phyloP scores from a whole-genome alignment of 2,113 vertebrate species.

The Nycticryphes semicollaris region DNA sequence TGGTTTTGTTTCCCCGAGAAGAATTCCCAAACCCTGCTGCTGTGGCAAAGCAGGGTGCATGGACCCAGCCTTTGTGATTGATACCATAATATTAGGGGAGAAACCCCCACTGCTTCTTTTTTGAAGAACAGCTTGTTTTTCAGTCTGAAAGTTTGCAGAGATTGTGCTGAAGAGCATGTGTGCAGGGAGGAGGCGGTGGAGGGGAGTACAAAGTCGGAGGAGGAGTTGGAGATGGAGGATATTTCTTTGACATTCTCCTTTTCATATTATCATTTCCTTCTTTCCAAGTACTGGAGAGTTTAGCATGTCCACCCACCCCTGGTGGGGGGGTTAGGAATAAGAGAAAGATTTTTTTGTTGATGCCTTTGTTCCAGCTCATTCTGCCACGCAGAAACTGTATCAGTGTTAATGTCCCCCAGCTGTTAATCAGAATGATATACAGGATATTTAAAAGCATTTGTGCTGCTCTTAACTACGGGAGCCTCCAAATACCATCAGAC shows the following conservation, averaged over 20 bases:
- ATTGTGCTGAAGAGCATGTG: background rate
- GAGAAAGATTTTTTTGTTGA: background rate
- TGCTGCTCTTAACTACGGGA: background rate
- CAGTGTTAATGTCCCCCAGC: background rate
- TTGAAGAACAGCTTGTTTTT: background rate
- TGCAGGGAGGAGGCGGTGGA: background rate
- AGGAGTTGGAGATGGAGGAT: conserved; percentile 6
- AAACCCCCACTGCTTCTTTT: background rate
- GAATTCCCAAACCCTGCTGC: background rate
- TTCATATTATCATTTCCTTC: background rate
- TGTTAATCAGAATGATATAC: background rate
- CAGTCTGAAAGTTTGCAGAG: background rate
- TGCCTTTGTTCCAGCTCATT: background rate
- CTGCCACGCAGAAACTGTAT: background rate
- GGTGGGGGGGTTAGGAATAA: background rate
- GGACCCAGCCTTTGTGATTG: background rate
- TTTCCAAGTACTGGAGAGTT: background rate
- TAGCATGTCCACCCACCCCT: background rate
- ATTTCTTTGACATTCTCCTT: conserved; percentile 1
- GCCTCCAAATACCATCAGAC: background rate
- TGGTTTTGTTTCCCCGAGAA: background rate
- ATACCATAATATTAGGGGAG: background rate
- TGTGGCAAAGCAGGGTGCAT: background rate
- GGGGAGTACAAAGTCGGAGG: background rate
- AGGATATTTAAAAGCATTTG: background rate